A percentile compares a stretch with the other conserved stretches of the same genome.
Conservation (phyloP, 2,113 vertebrate genomes). For the Vireo altiloquus region DNA sequence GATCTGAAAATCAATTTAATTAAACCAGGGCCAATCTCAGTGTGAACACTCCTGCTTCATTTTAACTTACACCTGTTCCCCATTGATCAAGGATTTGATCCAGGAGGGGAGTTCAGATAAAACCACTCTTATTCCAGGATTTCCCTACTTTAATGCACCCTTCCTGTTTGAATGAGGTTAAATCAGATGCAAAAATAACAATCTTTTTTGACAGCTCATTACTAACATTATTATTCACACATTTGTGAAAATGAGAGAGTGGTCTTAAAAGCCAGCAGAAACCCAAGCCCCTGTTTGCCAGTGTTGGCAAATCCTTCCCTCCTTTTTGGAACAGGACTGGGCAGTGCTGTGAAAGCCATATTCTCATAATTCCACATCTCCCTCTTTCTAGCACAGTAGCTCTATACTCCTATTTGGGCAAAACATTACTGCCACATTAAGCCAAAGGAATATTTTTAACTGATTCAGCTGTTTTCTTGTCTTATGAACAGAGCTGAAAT, state of each 20-base stretch:
- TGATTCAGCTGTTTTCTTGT: slow-evolving; percentile 32
- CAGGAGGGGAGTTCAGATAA: neutral
- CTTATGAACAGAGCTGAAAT: slow-evolving; percentile 20
- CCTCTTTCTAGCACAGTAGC: neutral
- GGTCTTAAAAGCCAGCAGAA: neutral
- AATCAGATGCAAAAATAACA: slow-evolving; percentile 17
- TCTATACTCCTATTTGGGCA: neutral
- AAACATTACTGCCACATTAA: neutral
- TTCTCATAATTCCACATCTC: neutral
- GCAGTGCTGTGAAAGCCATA: neutral
- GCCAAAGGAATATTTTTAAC: slow-evolving; percentile 46
- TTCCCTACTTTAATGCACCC: neutral
- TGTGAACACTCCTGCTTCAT: slow-evolving; percentile 59
- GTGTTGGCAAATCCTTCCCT: neutral
- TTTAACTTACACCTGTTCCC: slow-evolving; percentile 54
- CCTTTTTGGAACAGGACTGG: neutral
- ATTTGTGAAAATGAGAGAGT: slow-evolving; percentile 57
- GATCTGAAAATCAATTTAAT: slow-evolving; percentile 61
- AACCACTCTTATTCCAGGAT: neutral
- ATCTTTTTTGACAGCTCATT: slow-evolving; percentile 9
- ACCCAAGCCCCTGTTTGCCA: neutral
- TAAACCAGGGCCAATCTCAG: slow-evolving; percentile 43
- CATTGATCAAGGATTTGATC: slow-evolving; percentile 39
- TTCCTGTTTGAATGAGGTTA: neutral
- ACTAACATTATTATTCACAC: slow-evolving; percentile 8